Percentiles rank a stretch among this genome's conserved stretches.
These are phyloP conservation scores for Pegoplata infirma DNA, from an alignment of 2,888 invertebrate genomes.

Conservation along the genomic window DNA sequence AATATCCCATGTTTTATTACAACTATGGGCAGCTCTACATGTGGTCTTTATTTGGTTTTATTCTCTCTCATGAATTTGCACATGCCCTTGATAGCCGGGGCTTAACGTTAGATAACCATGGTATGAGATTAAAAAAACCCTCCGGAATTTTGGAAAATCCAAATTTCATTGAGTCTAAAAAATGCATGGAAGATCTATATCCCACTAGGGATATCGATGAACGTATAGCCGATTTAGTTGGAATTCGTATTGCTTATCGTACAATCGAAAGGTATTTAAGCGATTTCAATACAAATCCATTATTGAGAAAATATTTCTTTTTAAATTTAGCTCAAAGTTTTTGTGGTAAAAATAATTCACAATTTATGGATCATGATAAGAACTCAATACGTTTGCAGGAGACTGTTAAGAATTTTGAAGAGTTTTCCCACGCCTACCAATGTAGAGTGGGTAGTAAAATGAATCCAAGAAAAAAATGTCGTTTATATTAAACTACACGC, in stretches of 20 bases:
- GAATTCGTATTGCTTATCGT: constrained; percentile 69
- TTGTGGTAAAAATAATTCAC: constrained; percentile 63
- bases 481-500: constrained; percentile 70
- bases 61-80: constrained; percentile 71
- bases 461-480: constrained; percentile 68
- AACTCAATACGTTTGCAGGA: constrained; percentile 69
- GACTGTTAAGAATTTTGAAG: constrained; percentile 66
- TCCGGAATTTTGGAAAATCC: constrained; percentile 44
- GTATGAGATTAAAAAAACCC: constrained; percentile 63
- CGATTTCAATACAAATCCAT: too few relatives aligned
- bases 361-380: constrained; percentile 68
- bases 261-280: neutral
- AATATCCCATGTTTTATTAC: constrained; percentile 65
- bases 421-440: constrained; percentile 66
- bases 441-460: constrained; percentile 66
- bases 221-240: constrained; percentile 71
- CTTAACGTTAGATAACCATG: constrained; percentile 63
- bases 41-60: constrained; percentile 70
- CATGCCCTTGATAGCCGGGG: constrained; percentile 70
- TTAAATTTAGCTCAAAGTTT: constrained; percentile 67
- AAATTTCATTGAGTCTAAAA: too few relatives aligned
- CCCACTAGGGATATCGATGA: constrained; percentile 67
- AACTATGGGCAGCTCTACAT: constrained; percentile 67
- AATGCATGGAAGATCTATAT: constrained; percentile 64
- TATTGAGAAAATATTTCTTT: constrained; percentile 43